A percentile compares a stretch with the other conserved stretches of the same genome.
These are phyloP conservation scores for Drosophila sordidula DNA, from an alignment of 2,888 invertebrate genomes.

Conservation along the genomic window DNA sequence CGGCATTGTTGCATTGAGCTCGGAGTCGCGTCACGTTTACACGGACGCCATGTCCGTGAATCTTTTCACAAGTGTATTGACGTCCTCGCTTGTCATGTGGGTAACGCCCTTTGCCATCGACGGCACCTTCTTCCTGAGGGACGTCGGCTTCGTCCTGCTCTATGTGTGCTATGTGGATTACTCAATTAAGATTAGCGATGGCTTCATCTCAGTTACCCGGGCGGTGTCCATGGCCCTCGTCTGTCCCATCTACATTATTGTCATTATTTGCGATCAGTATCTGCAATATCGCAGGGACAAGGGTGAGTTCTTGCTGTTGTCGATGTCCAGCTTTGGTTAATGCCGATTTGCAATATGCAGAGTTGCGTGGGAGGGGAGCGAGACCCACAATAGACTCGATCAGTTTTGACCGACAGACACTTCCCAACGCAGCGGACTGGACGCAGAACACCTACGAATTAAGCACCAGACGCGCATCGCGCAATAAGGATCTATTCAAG, in stretches of 20 bases:
- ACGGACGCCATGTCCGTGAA: conserved; percentile 87
- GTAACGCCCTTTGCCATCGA: conserved; percentile 86
- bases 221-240: conserved; percentile 12
- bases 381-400: no score
- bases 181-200: background rate
- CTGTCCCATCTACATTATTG: conserved; percentile 25
- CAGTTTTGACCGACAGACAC: no score
- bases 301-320: background rate
- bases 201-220: background rate
- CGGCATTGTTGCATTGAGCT: conserved; percentile 85
- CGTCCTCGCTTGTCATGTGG: conserved; percentile 87
- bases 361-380: no score
- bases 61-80: conserved; percentile 87
- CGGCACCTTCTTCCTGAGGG: conserved; percentile 51
- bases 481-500: conserved; percentile 7
- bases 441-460: background rate
- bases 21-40: conserved; percentile 83
- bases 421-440: no score
- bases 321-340: no score
- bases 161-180: conserved; percentile 37
- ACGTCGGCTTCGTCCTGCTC: conserved; percentile 38
- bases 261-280: conserved; percentile 36
- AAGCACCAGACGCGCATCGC: background rate
- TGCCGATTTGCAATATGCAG: no score
- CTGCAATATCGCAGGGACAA: conserved; percentile 21